Percentiles rank a stretch among this genome's conserved stretches.
phyloP scores from a whole-genome alignment of 2,797 vertebrate genomes.

The Microctenopoma stevenorrisi region DNA sequence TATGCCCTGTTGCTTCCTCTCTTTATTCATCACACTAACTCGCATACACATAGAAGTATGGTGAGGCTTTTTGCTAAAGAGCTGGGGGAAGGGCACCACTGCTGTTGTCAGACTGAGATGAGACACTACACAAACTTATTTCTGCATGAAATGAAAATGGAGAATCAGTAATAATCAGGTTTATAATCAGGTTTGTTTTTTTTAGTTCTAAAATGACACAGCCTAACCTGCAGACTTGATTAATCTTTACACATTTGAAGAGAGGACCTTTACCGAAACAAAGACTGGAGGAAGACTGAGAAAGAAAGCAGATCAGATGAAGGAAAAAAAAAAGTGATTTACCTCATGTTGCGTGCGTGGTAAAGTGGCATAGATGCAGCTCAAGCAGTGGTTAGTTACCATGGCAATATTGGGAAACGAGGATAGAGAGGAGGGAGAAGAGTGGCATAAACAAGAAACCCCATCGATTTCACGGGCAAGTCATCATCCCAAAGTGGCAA shows the following conservation, averaged over 20 bases:
- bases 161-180: not conserved
- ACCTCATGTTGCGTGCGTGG: conserved; percentile 61
- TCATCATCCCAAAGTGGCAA: conserved; percentile 38
- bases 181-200: not conserved
- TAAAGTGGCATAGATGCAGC: conserved; percentile 58
- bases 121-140: conserved; percentile 29
- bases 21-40: conserved; percentile 73
- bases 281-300: conserved; percentile 40
- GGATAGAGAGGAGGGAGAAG: conserved; percentile 19
- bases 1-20: conserved; percentile 72
- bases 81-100: conserved; percentile 53
- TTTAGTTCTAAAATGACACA: conserved; percentile 6
- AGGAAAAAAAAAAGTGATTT: conserved; percentile 50
- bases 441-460: conserved; percentile 60
- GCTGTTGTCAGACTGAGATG: conserved; percentile 38
- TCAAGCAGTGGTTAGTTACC: conserved; percentile 68
- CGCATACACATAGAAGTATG: conserved; percentile 58
- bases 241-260: conserved; percentile 5
- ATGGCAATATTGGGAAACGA: conserved; percentile 62
- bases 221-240: not conserved
- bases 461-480: conserved; percentile 56
- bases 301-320: conserved; percentile 58
- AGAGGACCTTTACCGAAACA: conserved; percentile 42
- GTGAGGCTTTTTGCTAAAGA: conserved; percentile 61
- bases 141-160: conserved; percentile 6